A percentile compares a stretch with the other conserved stretches of the same genome.
phyloP scores from a whole-genome alignment of 2,113 vertebrate species.

The Lycocorax pyrrhopterus region DNA sequence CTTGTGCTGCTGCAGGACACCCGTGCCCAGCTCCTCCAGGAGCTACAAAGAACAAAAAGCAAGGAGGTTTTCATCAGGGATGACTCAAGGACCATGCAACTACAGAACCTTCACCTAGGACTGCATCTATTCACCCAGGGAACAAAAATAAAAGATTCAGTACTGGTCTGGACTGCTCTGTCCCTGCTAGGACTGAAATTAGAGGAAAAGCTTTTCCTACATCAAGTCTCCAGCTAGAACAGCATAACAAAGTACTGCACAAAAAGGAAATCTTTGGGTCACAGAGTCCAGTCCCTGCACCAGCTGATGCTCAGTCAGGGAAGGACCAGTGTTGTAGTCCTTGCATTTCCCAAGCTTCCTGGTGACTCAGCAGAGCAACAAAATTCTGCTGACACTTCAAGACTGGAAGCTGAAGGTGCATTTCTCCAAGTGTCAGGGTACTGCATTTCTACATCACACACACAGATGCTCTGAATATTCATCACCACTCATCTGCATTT shows the following conservation, averaged over 20 bases:
- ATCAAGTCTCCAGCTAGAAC: background rate
- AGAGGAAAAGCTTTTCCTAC: background rate
- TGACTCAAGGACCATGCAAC: background rate
- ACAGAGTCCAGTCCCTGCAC: background rate
- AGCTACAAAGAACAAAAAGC: conserved; percentile 72
- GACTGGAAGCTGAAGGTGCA: background rate
- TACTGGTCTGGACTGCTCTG: background rate
- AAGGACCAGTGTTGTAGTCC: background rate
- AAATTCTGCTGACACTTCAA: background rate
- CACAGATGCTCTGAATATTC: background rate
- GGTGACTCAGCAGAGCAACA: background rate
- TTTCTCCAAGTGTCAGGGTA: background rate
- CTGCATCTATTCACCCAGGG: background rate
- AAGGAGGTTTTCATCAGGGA: background rate
- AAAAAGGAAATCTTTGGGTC: background rate
- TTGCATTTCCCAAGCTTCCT: background rate
- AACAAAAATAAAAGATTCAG: background rate
- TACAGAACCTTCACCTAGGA: background rate
- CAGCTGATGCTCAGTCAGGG: background rate
- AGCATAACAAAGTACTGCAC: background rate
- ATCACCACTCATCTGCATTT: background rate
- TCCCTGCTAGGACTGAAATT: background rate
- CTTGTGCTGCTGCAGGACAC: conserved; percentile 89
- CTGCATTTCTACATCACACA: background rate
- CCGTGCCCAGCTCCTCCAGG: conserved; percentile 90